Evolutionary conservation across 2,888 invertebrate genomes (phyloP).

Genomic region (Perithous albicinctus): DNA sequence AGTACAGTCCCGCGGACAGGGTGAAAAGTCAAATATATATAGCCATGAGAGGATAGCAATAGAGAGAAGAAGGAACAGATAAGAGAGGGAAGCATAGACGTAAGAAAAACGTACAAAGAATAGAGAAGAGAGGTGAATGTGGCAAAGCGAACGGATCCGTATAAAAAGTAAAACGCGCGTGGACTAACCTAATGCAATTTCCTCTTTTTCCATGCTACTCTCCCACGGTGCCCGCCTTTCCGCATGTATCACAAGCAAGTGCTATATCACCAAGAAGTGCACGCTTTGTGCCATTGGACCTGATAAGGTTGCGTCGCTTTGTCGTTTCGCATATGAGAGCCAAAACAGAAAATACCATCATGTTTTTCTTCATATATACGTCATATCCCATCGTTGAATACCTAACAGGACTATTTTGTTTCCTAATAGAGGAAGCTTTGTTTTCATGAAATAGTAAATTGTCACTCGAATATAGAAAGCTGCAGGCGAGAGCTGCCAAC

Average conservation of each 20-base stretch:
- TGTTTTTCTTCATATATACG: background rate
- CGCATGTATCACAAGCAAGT: constrained; percentile 53
- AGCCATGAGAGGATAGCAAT: background rate
- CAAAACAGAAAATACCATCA: background rate
- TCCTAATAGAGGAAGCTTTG: no score
- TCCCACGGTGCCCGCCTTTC: background rate
- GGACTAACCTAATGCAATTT: constrained; percentile 70
- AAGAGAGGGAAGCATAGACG: constrained; percentile 33
- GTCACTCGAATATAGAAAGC: no score
- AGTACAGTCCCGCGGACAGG: constrained; percentile 16
- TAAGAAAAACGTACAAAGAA: constrained; percentile 20
- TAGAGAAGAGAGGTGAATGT: constrained; percentile 21
- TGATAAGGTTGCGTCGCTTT: constrained; percentile 4
- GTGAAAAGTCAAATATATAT: constrained; percentile 49
- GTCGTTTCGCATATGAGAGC: background rate
- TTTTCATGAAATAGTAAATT: no score
- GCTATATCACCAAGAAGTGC: constrained; percentile 60
- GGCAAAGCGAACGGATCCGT: constrained; percentile 45
- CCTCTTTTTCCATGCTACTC: constrained; percentile 48
- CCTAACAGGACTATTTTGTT: no score
- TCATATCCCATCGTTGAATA: background rate
- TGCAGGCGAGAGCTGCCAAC: no score
- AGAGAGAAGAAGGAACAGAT: constrained; percentile 26
- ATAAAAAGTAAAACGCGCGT: constrained; percentile 49
- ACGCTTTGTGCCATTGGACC: constrained; percentile 4